Conservation (phyloP, 2,888 invertebrate species). For the Lycocerus yunnanus region DNA sequence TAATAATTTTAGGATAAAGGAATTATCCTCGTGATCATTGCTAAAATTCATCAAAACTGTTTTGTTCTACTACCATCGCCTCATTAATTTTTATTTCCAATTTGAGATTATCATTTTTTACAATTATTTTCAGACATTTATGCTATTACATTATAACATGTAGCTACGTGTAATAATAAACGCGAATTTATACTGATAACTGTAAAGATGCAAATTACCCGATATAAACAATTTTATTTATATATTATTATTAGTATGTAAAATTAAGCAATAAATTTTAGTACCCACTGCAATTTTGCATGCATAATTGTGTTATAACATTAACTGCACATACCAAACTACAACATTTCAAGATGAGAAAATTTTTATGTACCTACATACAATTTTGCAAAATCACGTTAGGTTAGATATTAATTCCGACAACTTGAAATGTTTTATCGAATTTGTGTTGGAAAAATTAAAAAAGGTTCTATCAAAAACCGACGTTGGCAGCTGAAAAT, state of each 20-base stretch:
- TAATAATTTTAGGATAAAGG: too few species aligned
- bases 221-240: background rate
- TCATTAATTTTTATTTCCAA: background rate
- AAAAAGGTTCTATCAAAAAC: background rate
- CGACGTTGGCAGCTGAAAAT: background rate
- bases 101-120: background rate
- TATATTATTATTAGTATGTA: background rate
- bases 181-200: background rate
- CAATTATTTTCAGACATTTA: background rate
- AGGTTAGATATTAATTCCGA: background rate
- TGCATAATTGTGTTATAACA: background rate
- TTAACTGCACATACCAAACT: background rate
- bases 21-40: background rate
- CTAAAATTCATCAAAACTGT: too few species aligned
- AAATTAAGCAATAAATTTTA: background rate
- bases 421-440: background rate
- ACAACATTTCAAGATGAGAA: background rate
- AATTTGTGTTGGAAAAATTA: background rate
- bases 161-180: background rate
- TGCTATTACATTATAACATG: background rate
- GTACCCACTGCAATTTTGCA: background rate
- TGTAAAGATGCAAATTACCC: background rate
- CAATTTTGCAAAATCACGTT: background rate
- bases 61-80: background rate
- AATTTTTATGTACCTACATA: background rate